Evolutionary conservation across 2,797 vertebrate genomes (phyloP), one percentile per base, ranked within the genome.

Genomic region (Galagoides demidoff): DNA sequence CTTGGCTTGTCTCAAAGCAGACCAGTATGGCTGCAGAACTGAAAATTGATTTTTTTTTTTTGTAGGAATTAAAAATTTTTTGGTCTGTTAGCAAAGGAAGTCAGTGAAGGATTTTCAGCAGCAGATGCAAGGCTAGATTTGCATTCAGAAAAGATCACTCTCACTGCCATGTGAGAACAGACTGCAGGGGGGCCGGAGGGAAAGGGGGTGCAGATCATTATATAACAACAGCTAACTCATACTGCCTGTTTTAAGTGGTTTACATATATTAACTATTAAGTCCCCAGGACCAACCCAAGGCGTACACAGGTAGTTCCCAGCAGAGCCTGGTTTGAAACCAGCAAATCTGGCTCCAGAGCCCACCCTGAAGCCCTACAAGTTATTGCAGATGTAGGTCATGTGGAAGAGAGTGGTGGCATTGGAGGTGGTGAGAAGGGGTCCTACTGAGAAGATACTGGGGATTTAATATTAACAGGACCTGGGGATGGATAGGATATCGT

Each of bases 141-240:
- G 94, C 89, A 96, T 93, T 85, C 57, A 94, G 97, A 77, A 94
- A 85, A 93, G 94, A 97, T 90, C 94, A 83, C 84, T 94, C 91
- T 71, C 22, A 8, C 63, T 92, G 81, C 93, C 95, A 29, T 52
- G 95, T 93, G 93, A 96, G 96, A 95, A 87, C 89, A 95, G 94
- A 82, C 92, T 90, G 91, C 84, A 76, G 84, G 96, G 92, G 87
- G 73, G 74, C 94, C 68, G 31, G 91, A 92, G 94, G 83, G 82
- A 93, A 94, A 94, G 71, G 84, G 94, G 94, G 89, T 89, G 45
- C 52, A 12, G 81, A 29, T 74, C 57, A 45, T 96, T 97, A 96
- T 34, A 27, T 93, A 96, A 97, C 90, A 81, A 29, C 87, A 63
- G 71, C 76, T 59, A 71, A 71, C 74, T 92, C 93, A 45, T 49